phyloP scores from a whole-genome alignment of 1,140 invertebrate species.

The Drosophila hydei region DNA sequence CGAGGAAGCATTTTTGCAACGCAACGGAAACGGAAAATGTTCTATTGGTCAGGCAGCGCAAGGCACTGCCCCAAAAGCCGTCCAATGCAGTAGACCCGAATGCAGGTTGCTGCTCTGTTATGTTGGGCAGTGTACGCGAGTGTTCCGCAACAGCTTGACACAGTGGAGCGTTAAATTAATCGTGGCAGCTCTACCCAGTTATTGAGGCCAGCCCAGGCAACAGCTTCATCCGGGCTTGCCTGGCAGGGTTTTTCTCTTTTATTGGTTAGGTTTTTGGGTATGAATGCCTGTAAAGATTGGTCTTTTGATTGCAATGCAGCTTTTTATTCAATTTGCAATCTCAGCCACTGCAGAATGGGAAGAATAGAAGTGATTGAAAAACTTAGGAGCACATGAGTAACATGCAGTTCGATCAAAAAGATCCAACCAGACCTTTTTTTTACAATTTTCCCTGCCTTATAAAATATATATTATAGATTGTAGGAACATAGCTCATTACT shows the following conservation, averaged over 20 bases:
- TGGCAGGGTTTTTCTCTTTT: constrained; percentile 37
- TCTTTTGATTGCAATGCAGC: constrained; percentile 37
- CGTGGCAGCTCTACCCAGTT: constrained; percentile 54
- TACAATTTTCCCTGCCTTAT: no score
- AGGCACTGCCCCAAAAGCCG: constrained; percentile 39
- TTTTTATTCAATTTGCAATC: constrained; percentile 2
- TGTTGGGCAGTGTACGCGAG: constrained; percentile 42
- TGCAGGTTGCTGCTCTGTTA: constrained; percentile 26
- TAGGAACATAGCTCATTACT: not conserved
- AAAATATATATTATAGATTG: not conserved
- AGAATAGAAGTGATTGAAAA: not conserved
- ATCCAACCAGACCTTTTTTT: no score
- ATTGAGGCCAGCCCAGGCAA: constrained; percentile 4
- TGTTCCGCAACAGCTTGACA: constrained; percentile 61
- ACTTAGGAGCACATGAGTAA: not conserved
- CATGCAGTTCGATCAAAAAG: not conserved
- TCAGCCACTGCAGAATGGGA: not conserved
- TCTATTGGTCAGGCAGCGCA: constrained; percentile 56
- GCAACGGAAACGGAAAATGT: constrained; percentile 71
- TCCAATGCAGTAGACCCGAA: constrained; percentile 18
- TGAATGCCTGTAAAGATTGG: constrained; percentile 32
- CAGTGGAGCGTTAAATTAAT: constrained; percentile 80
- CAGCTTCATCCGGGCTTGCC: not conserved
- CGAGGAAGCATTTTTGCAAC: constrained; percentile 54
- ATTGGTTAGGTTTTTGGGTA: constrained; percentile 14